Evolutionary conservation across 92 coral and sea anemone species (phyloP), one percentile per base, ranked within the genome.

Genomic region (Umimayanthus chanpuru): DNA sequence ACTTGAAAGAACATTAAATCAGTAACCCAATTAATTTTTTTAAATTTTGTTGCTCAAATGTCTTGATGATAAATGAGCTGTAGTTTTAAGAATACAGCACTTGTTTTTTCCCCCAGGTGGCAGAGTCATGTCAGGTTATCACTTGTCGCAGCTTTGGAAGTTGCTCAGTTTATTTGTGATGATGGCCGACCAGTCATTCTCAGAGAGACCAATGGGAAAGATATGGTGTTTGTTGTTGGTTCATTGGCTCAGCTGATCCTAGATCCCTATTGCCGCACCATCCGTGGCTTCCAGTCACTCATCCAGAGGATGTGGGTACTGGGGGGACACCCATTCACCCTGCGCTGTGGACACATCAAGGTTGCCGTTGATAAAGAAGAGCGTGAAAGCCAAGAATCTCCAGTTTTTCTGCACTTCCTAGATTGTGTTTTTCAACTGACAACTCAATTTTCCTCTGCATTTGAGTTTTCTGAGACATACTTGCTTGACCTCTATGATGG

Each of bases 271-370:
- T 97, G 91, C 90, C 96, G 99, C 73, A 97, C 97, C 76, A 94
- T 95, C 77, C 90, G 93, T 53, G 99, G 99, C 36, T 97, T 97
- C 92, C 99, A 97, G 76, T 92, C 97, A 18, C 95, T 97, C 7
- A 85, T 97, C 67, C 99, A 97, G 85, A 97, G 94, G 79, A 97
- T 97, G 99, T 97, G 99, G 99, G 98, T 97, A 2, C 89, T 95
- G 77, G 96, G 98, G 39, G 99, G 99, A 23, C 99, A 97, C 86
- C 99, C 96, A 38, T 97, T 97, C 80, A 93, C 92, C 26, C 91
- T 89, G 80, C 96, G 99, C 77, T 96, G 96, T 65, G 92, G 95
- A 12, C 99, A 97, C 81, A 91, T 95, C 83, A 73, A 85, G 61
- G 65, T 85, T 53, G 82, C 21, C 78, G 86, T 77, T 55, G 98